Percentiles rank a stretch among this genome's conserved stretches.
These are phyloP conservation scores for Globia sparganii DNA, from an alignment of 2,888 invertebrate species.

Conservation along the genomic window DNA sequence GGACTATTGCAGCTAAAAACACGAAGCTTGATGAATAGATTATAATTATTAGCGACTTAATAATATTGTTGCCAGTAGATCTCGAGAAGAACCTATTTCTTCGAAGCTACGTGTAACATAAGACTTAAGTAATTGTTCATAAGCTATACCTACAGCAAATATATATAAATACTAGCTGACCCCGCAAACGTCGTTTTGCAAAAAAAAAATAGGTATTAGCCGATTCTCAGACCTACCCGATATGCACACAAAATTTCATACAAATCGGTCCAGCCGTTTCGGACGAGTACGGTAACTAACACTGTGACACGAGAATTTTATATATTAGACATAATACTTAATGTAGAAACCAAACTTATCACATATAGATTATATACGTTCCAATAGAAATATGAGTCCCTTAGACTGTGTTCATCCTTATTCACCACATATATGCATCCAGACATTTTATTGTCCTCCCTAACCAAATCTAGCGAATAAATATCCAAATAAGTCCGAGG, in stretches of 20 bases:
- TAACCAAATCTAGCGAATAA: constrained; percentile 26
- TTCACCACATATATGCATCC: constrained; percentile 24
- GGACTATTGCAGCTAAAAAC: background rate
- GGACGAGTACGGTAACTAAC: too few relatives aligned
- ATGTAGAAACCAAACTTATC: background rate
- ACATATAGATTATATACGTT: background rate
- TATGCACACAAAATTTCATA: too few relatives aligned
- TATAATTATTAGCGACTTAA: background rate
- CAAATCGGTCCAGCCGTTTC: too few relatives aligned
- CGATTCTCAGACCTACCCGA: too few relatives aligned
- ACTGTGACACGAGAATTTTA: too few relatives aligned
- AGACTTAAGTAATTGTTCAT: background rate
- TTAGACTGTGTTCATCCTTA: background rate
- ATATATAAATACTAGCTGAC: too few relatives aligned
- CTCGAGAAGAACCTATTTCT: background rate
- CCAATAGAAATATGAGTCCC: constrained; percentile 8
- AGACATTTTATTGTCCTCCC: constrained; percentile 27
- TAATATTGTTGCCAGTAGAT: background rate
- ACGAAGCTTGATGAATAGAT: background rate
- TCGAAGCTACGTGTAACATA: background rate
- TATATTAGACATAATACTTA: too few relatives aligned
- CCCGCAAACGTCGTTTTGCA: too few relatives aligned
- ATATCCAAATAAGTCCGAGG: constrained; percentile 39
- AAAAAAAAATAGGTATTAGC: too few relatives aligned
- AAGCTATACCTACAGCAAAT: too few relatives aligned